Base-by-base conservation (phyloP, 2,113 vertebrate species). In the Ciconia stormi region DNA sequence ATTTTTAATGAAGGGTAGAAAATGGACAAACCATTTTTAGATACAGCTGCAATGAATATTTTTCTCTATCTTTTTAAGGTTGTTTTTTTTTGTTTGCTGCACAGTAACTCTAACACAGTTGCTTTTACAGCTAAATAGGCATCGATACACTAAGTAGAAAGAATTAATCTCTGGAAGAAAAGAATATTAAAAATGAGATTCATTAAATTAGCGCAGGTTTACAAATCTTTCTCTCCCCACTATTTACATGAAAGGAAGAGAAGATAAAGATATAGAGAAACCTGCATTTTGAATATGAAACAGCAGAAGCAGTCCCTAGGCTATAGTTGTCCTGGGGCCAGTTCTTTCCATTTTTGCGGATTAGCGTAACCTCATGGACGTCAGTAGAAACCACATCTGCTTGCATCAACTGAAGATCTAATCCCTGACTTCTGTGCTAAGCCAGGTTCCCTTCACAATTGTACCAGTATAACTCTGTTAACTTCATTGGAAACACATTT, bases 1-100 rank as follows among this genome's bases (percentile, higher is more conserved):
- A 89, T 93, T 95, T 96, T 87, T 91, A 82, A 94, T 42, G 44
- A 91, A 79, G 16, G 11, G 36, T 49, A 52, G 52, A 76, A 94
- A 87, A 95, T 26, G 34, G 66, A 85, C 52, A 84, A 82, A 46
- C 40, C 49, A 49, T 50, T 84, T 92, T 63, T 86, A 92, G 85
- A 78, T 40, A 50, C 13, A 62, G 21, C 53, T 78, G 34, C 46
- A 89, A 89, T 5, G 58, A 85, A 56, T 58, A 58, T 58, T 83
- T 91, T 82, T 56, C 29, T 72, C 30, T 52, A 11, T 65, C n/a
- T 87, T 93, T 72, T 40, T 76, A 81, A 63, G 38, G 22, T 73
- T 47, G 34, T 3, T 15, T 52, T 65, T 94, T 86, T 77, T 52
- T 65, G 92, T 86, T 77, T 70, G 7, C 17, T 50, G 58, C 44